These are phyloP conservation scores for Sardinella longiceps DNA, from an alignment of 2,797 vertebrate genomes.

Conservation along the genomic window DNA sequence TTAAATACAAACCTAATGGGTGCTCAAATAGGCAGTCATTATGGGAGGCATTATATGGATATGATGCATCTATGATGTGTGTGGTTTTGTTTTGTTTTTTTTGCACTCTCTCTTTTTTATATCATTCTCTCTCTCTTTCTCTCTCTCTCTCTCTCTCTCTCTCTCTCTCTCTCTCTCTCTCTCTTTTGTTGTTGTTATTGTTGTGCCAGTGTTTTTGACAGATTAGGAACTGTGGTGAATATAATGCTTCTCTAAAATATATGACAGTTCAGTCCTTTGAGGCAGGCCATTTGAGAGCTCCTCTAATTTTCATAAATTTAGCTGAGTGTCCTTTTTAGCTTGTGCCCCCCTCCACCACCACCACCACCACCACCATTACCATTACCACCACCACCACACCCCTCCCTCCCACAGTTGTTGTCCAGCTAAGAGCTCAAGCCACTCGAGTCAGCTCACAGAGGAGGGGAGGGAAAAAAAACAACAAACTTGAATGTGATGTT, in stretches of 20 bases:
- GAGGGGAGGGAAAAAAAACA: slow-evolving; percentile 58
- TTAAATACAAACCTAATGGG: background rate
- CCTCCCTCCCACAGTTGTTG: slow-evolving; percentile 54
- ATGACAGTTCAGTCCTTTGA: slow-evolving; percentile 20
- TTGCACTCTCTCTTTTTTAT: too few relatives aligned
- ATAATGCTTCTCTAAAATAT: slow-evolving; percentile 41
- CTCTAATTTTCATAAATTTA: slow-evolving; percentile 75
- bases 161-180: slow-evolving; percentile 35
- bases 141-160: slow-evolving; percentile 16
- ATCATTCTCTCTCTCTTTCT: background rate
- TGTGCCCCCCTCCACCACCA: slow-evolving; percentile 34
- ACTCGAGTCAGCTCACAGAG: slow-evolving; percentile 54
- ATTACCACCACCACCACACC: background rate
- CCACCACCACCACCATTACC: slow-evolving; percentile 25
- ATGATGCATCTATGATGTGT: slow-evolving; percentile 1
- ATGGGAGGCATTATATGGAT: background rate
- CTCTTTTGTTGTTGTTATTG: background rate
- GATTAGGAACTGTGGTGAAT: slow-evolving; percentile 35
- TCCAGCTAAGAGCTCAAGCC: slow-evolving; percentile 68
- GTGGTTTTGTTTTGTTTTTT: too few relatives aligned
- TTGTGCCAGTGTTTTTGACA: slow-evolving; percentile 12
- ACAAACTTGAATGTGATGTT: slow-evolving; percentile 76
- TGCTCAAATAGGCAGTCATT: background rate
- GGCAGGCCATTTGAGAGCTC: slow-evolving; percentile 64
- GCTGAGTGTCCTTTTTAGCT: slow-evolving; percentile 59